Conservation (phyloP, 2,113 vertebrate genomes). For the Pelobates fuscus region DNA sequence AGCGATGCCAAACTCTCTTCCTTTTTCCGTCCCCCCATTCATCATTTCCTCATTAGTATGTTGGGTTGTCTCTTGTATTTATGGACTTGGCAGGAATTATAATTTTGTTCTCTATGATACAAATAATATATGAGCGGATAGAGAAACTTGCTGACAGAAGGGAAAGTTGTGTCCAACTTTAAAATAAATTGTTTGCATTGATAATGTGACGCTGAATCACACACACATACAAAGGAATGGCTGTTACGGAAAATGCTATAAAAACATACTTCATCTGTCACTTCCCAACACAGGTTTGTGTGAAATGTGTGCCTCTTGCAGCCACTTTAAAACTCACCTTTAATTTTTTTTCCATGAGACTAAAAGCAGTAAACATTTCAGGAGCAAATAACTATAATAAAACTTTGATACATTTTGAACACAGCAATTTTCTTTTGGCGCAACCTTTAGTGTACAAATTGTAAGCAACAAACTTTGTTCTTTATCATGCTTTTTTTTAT, state of each 20-base stretch:
- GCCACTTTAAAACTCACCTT: background rate
- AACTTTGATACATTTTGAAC: background rate
- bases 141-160: too few species aligned
- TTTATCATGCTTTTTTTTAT: too few species aligned
- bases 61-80: background rate
- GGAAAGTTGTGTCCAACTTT: too few species aligned
- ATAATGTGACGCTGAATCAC: background rate
- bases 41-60: constrained; percentile 6
- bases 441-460: background rate
- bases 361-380: background rate
- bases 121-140: background rate
- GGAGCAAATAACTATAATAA: background rate
- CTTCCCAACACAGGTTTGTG: background rate
- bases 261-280: background rate
- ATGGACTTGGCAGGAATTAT: constrained; percentile 2
- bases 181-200: background rate
- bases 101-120: constrained; percentile 2
- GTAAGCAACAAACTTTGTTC: background rate
- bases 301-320: background rate
- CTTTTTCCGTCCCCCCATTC: background rate
- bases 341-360: background rate
- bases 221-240: background rate
- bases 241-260: background rate
- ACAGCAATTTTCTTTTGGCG: background rate
- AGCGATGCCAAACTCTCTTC: background rate